Base-by-base conservation (phyloP, 2,797 vertebrate species). In the Acanthopagrus latus region DNA sequence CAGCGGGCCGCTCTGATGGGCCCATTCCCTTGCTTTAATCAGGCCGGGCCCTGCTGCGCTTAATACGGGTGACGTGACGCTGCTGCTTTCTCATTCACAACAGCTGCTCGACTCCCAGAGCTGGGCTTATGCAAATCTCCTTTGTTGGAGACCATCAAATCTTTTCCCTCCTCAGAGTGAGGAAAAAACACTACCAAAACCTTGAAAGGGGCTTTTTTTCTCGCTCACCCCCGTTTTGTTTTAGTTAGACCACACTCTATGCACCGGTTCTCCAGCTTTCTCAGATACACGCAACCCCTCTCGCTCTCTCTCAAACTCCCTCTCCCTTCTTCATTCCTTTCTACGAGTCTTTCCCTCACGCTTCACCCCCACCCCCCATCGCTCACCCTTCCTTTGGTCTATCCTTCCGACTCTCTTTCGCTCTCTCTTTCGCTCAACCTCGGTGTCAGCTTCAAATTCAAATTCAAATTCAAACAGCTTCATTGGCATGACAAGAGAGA, bases 101-200 rank as follows among this genome's bases (percentile, higher is more conserved):
- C 94, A 95, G 95, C 94, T 95, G 95, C 94, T 92, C 83, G 50
- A 88, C 93, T 95, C 94, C 93, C 92, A 94, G 89, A 92, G 90
- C 89, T 89, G 79, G 91, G 93, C 92, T 95, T 94, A 95, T 95
- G 95, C 93, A 94, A 95, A 95, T 95, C 87, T 90, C 88, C 88
- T 95, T 95, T 95, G 93, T 95, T 93, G 91, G 91, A 93, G 88
- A 86, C 88, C 91, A 90, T 94, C 91, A 91, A 91, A 93, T 93
- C 83, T 90, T 88, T 91, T 92, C 86, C 86, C 92, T 92, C 77
- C 86, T 89, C 63, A 81, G 88, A 82, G 82, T 7, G 74, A 81
- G 84, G 64, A 83, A 73, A 84, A 90, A 91, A 90, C 72, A 90
- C 82, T 20, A 86, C 72, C 78, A 73, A 74, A 77, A 83, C 47